Evolutionary conservation across 2,888 invertebrate genomes (phyloP), one percentile per base, ranked within the genome.

Genomic region (Nymphalis c-album): DNA sequence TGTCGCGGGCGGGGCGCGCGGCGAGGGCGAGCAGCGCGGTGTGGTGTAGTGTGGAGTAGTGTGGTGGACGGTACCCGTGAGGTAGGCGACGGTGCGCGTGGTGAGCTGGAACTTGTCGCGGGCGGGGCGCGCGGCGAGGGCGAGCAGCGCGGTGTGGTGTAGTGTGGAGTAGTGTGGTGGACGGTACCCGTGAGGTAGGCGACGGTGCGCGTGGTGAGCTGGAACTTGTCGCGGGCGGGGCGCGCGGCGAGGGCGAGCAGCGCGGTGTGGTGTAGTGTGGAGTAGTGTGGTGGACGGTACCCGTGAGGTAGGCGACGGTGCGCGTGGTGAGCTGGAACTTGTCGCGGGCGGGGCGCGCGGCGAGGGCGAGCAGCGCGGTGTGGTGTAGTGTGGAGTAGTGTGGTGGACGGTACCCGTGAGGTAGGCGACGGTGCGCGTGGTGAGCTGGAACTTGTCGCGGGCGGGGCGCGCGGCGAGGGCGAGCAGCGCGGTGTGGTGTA

Each of bases 71-170:
- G 10, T 10, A 50, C 96, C 96, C 67, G 98, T 97, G 61, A 98
- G 93, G 87, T 98, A 99, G 3, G 98, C 97, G 22, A 98, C 97
- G 79, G 97, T 98, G 77, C 98, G 97, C 1, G 95, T 95, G 0
- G 98, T 97, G 13, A 98, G 97, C 90, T 98, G 97, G 91, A 98
- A 98, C 90, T 98, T 98, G 90, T 98, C 98, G 67, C 96, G 93
- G 80, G 95, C 94, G 63, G 95, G 78, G 83, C 98, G 97, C 8
- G 98, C 97, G 22, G 97, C 95, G 66, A 98, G 97, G 46, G 96
- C 95, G 62, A 99, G 92, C 53, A 99, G 92, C 93, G 98, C 97
- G 69, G 96, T 96, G 4, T 47, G 4, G 26, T 3, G 26, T 26
- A 5, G 4, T 26, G 26, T 26, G 6, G 5, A 6, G 26, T 31